phyloP scores from a whole-genome alignment of 2,113 vertebrate species.

The Acrocephalus kingi region DNA sequence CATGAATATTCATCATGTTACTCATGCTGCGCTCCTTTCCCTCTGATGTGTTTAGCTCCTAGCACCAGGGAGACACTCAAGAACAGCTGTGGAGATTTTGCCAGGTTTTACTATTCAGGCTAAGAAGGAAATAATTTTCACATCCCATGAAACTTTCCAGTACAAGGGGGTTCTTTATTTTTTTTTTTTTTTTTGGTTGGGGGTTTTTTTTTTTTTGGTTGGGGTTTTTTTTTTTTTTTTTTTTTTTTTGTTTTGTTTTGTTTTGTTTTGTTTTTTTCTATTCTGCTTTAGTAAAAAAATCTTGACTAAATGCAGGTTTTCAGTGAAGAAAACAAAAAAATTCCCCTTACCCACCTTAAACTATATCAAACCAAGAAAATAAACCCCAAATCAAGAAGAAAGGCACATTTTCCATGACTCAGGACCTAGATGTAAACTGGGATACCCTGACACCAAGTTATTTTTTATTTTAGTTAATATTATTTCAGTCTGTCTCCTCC shows the following conservation, averaged over 20 bases:
- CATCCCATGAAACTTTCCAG: background rate
- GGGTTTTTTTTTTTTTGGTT: too few species aligned
- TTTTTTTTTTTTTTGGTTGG: too few species aligned
- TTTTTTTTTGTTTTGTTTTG: rapidly evolving
- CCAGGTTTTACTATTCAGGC: background rate
- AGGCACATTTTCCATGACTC: background rate
- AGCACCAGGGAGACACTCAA: conserved; percentile 15
- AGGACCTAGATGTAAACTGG: background rate
- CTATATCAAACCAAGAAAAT: background rate
- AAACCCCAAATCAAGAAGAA: background rate
- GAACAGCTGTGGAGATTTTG: conserved; percentile 5
- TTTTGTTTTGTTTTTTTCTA: background rate
- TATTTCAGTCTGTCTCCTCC: background rate
- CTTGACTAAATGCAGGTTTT: background rate
- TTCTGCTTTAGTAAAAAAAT: background rate
- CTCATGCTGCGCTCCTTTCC: conserved; percentile 33
- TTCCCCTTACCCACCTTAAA: background rate
- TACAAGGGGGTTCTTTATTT: background rate
- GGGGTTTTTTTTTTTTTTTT: too few species aligned
- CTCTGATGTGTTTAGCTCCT: conserved; percentile 30
- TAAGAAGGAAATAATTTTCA: conserved; percentile 26
- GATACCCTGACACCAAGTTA: background rate
- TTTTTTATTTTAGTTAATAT: background rate
- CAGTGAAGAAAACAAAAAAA: background rate
- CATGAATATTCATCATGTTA: conserved; percentile 58